Percentiles rank a stretch among this genome's conserved stretches.
Conservation (phyloP, 2,888 invertebrate genomes). For the Epinotia brunnichana region DNA sequence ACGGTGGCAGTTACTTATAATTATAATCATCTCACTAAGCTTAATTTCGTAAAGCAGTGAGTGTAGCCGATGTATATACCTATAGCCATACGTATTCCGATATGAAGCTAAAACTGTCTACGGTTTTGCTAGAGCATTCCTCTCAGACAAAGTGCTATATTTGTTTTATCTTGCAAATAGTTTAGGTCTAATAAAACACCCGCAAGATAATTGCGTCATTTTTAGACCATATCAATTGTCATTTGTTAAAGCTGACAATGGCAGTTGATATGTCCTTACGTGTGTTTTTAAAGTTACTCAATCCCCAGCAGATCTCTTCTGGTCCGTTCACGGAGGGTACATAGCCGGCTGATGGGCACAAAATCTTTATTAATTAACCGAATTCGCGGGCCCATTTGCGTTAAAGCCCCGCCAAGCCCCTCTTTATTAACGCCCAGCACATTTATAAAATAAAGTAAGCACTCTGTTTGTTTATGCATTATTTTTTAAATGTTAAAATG, state of each 20-base stretch:
- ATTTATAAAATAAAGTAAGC: slow-evolving; percentile 36
- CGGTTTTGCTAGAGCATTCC: too few species aligned
- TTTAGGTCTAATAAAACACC: too few species aligned
- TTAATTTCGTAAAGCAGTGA: not conserved
- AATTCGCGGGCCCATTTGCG: slow-evolving; percentile 41
- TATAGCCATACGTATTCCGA: too few species aligned
- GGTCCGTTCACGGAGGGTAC: slow-evolving; percentile 3
- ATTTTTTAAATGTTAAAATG: slow-evolving; percentile 1
- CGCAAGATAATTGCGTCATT: too few species aligned
- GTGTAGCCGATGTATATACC: too few species aligned
- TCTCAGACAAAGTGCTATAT: too few species aligned
- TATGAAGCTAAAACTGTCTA: too few species aligned
- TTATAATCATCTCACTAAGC: not conserved
- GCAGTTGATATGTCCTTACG: not conserved
- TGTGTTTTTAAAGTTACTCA: not conserved
- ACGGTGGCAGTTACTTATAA: too few species aligned
- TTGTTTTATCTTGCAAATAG: too few species aligned
- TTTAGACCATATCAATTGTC: not conserved
- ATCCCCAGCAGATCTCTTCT: not conserved
- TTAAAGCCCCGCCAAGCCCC: slow-evolving; percentile 38
- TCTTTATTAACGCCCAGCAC: slow-evolving; percentile 42
- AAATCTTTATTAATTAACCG: slow-evolving; percentile 44
- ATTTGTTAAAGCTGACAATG: not conserved
- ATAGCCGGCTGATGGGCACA: slow-evolving; percentile 35
- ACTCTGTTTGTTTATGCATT: slow-evolving; percentile 8